Evolutionary conservation across 2,888 invertebrate species (phyloP), one percentile per base, ranked within the genome.

Genomic region (Drosophila melanosoma): DNA sequence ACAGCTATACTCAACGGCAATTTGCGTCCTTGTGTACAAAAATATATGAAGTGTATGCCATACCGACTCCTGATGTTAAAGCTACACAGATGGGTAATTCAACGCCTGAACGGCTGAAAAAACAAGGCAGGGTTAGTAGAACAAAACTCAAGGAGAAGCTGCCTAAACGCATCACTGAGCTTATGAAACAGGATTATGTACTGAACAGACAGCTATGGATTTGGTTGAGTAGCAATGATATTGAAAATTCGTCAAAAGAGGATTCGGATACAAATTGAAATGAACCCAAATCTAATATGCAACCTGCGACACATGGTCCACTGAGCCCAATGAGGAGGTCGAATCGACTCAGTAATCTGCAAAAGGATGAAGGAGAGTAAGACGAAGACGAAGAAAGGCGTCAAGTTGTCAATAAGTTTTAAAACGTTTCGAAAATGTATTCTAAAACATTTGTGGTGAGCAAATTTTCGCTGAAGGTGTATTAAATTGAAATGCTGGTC

Each of bases 371-470:
- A 8, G 45, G 3, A 3, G 7, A 15, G 20, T 20, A 20, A 20
- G 42, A 7, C 1, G 5, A 48, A 26, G 1, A 12, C 8, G 32
- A 8, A 6, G 45, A n/a, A 17, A 6, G n/a, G 0, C 38, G 61
- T 3, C 59, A 20, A 0, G 20, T 69, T n/a, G 49, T 59, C 2
- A 72, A 89, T 8, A 75, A 87, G 42, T 69, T 83, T 7, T 40
- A 42, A 2, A 53, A 53, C 0, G 77, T 85, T 8, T 83, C 65
- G 71, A 73, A 79, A n/a, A 83, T 65, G 38, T 79, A 49, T 33
- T 11, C 1, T 0, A 69, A 65, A 2, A 11, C 5, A 0, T 70
- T 40, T 62, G 79, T 67, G n/a, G 48, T 85, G 0, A 54, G 60
- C 1, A 48, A 62, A 17, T 69, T 89, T 32, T 71, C 74, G 0